These are phyloP conservation scores for Arge pagana DNA, from an alignment of 2,888 invertebrate genomes.

Conservation along the genomic window DNA sequence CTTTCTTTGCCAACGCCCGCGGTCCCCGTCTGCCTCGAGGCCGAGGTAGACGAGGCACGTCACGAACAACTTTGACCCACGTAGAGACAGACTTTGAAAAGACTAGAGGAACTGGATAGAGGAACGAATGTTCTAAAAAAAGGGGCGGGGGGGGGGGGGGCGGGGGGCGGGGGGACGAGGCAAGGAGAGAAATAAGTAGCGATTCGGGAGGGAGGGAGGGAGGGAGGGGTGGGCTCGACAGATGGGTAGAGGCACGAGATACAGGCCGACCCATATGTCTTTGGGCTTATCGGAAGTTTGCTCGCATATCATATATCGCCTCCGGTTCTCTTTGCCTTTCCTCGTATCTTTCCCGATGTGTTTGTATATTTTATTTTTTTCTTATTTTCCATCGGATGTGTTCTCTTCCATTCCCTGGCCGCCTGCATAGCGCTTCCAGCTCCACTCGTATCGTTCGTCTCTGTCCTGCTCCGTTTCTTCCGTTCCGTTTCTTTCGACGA, in stretches of 20 bases:
- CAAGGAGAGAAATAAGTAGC: no score
- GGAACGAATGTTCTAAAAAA: conserved; percentile 24
- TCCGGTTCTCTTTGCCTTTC: conserved; percentile 3
- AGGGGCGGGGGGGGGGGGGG: neutral
- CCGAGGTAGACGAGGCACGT: no score
- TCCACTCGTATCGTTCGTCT: no score
- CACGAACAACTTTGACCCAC: conserved; percentile 19
- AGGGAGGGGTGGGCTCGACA: no score
- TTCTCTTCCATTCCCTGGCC: no score
- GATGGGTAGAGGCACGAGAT: conserved; percentile 18
- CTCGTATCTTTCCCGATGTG: neutral
- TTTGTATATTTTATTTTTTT: no score
- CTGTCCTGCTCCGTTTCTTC: neutral
- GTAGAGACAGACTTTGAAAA: conserved; percentile 9
- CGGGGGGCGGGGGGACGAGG: no score
- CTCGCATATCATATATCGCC: conserved; percentile 17
- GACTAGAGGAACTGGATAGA: conserved; percentile 17
- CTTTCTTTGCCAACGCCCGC: no score
- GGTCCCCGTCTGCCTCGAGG: no score
- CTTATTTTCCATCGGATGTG: no score
- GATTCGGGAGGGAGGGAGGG: no score
- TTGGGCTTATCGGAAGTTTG: conserved; percentile 18
- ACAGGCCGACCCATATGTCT: conserved; percentile 18
- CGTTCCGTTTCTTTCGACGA: conserved; percentile 4
- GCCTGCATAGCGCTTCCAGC: no score